phyloP scores from a whole-genome alignment of 2,888 invertebrate species.

The Ennomos quercinarius region DNA sequence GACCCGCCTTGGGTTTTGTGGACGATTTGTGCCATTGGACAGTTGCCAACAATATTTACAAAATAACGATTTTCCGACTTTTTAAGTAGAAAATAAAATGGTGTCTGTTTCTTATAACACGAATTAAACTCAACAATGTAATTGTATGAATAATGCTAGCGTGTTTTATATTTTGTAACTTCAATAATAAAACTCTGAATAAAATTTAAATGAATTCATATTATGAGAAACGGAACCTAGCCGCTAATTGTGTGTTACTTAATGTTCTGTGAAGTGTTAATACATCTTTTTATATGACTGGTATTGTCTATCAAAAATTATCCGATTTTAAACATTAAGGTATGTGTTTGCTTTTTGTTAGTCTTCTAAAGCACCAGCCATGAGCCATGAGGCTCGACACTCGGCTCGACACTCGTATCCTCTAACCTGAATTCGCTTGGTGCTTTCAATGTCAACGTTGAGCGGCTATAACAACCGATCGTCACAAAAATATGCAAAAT shows the following conservation, averaged over 20 bases:
- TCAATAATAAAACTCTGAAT: too few species aligned
- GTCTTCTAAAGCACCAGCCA: background rate
- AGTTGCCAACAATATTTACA: conserved; percentile 18
- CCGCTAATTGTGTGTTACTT: conserved; percentile 27
- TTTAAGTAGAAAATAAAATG: conserved; percentile 21
- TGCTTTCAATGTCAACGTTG: too few species aligned
- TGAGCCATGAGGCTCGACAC: too few species aligned
- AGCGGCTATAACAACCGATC: too few species aligned
- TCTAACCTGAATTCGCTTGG: too few species aligned
- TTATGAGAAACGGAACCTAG: conserved; percentile 32
- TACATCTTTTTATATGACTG: conserved; percentile 3
- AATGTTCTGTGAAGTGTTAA: conserved; percentile 19
- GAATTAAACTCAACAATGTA: background rate
- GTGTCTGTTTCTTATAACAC: conserved; percentile 34
- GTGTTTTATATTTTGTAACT: too few species aligned
- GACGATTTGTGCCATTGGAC: background rate
- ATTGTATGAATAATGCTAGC: too few species aligned
- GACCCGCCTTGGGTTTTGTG: background rate
- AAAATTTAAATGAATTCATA: conserved; percentile 5
- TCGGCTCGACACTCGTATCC: too few species aligned
- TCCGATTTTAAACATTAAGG: background rate
- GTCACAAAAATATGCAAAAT: too few species aligned
- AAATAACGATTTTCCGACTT: conserved; percentile 20
- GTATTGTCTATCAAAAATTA: background rate
- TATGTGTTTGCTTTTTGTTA: conserved; percentile 20